Percentiles rank a stretch among this genome's conserved stretches.
Conservation (phyloP, 2,797 vertebrate genomes). For the Lagorchestes hirsutus region DNA sequence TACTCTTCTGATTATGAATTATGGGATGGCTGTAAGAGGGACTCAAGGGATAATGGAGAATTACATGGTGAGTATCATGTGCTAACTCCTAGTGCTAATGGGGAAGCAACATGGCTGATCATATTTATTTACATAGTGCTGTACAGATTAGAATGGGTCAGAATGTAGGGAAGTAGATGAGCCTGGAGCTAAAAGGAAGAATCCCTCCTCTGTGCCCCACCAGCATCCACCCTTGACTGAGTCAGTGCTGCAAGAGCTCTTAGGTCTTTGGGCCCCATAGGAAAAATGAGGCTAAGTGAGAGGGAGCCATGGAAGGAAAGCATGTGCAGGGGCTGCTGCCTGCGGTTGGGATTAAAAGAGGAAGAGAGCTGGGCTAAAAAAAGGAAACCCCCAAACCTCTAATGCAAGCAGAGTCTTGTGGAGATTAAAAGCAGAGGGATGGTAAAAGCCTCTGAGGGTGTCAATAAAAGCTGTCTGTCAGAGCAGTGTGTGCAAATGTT, state of each 20-base stretch:
- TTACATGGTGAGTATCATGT: background rate
- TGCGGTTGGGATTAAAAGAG: conserved; percentile 67
- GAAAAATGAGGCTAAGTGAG: conserved; percentile 77
- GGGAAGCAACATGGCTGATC: background rate
- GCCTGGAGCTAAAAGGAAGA: background rate
- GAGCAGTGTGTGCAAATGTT: background rate
- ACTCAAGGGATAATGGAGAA: background rate
- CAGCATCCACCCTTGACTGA: background rate
- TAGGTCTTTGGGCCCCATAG: conserved; percentile 74
- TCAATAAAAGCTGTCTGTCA: conserved; percentile 59
- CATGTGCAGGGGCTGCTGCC: conserved; percentile 78
- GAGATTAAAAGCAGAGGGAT: conserved; percentile 83
- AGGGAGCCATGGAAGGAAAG: conserved; percentile 74
- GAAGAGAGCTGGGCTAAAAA: conserved; percentile 73
- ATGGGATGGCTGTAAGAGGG: background rate
- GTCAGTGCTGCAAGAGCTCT: background rate
- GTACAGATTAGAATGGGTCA: background rate
- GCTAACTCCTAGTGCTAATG: background rate
- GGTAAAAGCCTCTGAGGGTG: conserved; percentile 64
- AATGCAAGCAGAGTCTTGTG: conserved; percentile 68
- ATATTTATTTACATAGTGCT: background rate
- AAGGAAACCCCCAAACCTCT: conserved; percentile 60
- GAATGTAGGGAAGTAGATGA: background rate
- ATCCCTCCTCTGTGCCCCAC: background rate
- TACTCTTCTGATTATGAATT: background rate